These are phyloP conservation scores for Cryptomyrus ogoouensis DNA, from an alignment of 2,113 vertebrate genomes.

Conservation along the genomic window DNA sequence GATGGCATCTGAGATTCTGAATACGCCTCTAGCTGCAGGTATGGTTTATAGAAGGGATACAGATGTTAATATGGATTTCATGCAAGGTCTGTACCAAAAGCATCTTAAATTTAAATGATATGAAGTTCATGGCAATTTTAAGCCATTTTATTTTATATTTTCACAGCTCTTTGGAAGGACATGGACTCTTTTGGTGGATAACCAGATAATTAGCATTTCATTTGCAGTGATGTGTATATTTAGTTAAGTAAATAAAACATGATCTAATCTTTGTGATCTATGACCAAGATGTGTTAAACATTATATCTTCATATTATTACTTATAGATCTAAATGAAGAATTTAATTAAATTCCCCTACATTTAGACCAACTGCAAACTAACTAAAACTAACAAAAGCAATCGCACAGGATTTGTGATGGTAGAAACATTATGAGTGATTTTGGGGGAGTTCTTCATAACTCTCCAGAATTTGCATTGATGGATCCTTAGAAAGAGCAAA, in stretches of 20 bases:
- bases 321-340: not conserved
- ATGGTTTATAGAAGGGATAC: not conserved
- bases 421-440: not conserved
- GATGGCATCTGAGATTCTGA: not conserved
- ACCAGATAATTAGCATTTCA: constrained; percentile 18
- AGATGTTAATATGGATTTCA: not conserved
- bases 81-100: constrained; percentile 65
- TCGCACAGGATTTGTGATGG: not conserved
- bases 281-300: not conserved
- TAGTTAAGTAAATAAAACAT: constrained; percentile 4
- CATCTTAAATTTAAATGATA: constrained; percentile 68
- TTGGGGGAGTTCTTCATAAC: not conserved
- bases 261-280: not conserved
- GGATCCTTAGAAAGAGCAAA: not conserved
- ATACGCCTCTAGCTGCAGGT: not conserved
- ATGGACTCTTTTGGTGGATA: constrained; percentile 59
- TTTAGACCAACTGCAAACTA: not conserved
- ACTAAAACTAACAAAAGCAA: not conserved
- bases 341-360: not conserved
- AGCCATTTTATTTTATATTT: constrained; percentile 62
- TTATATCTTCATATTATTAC: not conserved
- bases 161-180: constrained; percentile 55
- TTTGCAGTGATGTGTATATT: constrained; percentile 7
- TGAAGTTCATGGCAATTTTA: constrained; percentile 58
- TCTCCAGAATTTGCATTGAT: not conserved